A percentile compares a stretch with the other conserved stretches of the same genome.
phyloP scores from a whole-genome alignment of 2,113 vertebrate species.

The Salminus brasiliensis region DNA sequence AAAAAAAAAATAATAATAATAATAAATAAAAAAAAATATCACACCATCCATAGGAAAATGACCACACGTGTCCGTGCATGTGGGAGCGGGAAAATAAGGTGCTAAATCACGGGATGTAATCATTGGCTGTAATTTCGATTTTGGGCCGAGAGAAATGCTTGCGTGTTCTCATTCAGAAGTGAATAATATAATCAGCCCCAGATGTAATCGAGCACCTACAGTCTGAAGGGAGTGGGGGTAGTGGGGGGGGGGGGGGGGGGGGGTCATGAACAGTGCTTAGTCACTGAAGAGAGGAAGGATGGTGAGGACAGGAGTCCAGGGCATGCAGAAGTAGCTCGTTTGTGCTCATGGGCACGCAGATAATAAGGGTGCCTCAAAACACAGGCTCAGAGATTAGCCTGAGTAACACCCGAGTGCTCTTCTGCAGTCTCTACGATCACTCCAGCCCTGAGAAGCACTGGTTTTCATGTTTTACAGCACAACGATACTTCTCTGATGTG shows the following conservation, averaged over 20 bases:
- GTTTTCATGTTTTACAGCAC: slow-evolving; percentile 9
- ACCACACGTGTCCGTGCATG: neutral
- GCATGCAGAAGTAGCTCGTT: slow-evolving; percentile 24
- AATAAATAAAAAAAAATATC: no score
- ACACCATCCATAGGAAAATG: neutral
- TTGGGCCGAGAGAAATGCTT: neutral
- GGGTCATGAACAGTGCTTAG: neutral
- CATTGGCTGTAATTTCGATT: neutral
- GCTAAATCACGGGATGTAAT: neutral
- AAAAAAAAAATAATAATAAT: no score
- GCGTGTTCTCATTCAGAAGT: neutral
- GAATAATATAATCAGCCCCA: neutral
- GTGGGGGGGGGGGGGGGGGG: neutral
- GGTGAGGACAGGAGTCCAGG: neutral
- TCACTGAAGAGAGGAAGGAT: slow-evolving; percentile 10
- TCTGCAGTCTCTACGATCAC: neutral
- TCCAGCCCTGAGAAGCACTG: neutral
- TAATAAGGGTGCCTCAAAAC: slow-evolving; percentile 3
- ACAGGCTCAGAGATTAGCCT: slow-evolving; percentile 9
- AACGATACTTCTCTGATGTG: neutral
- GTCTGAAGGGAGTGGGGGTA: no score
- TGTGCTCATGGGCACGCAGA: slow-evolving; percentile 1
- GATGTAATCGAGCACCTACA: neutral
- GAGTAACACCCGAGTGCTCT: slow-evolving; percentile 6
- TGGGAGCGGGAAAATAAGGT: neutral